Base-by-base conservation (phyloP, 2,888 invertebrate species). In the Euproctis similis region DNA sequence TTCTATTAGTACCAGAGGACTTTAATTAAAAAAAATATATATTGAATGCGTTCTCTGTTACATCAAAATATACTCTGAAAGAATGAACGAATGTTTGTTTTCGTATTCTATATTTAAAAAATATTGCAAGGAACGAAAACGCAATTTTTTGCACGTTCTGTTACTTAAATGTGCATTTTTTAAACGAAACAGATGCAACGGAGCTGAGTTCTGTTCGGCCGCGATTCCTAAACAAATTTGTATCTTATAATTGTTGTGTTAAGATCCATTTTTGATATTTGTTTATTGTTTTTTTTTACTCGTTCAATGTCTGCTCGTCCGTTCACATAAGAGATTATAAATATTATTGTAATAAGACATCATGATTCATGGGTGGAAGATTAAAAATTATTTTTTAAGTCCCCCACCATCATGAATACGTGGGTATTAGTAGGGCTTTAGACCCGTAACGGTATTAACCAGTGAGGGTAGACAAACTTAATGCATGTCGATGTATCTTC, bases 311-410 rank as follows among this genome's bases (percentile, higher is more conserved):
- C 49, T 51, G 54, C 46, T 48, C 34, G 42, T 28, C 46, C 50
- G 50, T 54, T 53, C 56, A 46, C 51, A 54, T 51, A 49, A 42
- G 37, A 57, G 66, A 65, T 64, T 65, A 66, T 57, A 57, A 63
- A 58, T 59, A 55, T 53, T 56, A 51, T 51, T 58, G 51, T 60
- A 52, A 59, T 52, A 51, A 48, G 50, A 50, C 48, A 53, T 51
- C 51, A 39, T 53, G 48, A 55, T 60, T 55, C 57, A 61, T 59
- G 41, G 47, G n/a, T n/a, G 12, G 26, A 33, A 52, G 55, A 60
- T 64, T 62, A 59, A 53, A 45, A 44, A 44, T 47, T 39, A 43
- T 49, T 42, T 43, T 26, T 45, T 35, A 27, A 44, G 42, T 39
- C 42, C 38, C 47, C n/a, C n/a, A n/a, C n/a, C 40, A 39, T 46